phyloP scores from a whole-genome alignment of 2,113 vertebrate genomes.

The Macquaria ambigua region DNA sequence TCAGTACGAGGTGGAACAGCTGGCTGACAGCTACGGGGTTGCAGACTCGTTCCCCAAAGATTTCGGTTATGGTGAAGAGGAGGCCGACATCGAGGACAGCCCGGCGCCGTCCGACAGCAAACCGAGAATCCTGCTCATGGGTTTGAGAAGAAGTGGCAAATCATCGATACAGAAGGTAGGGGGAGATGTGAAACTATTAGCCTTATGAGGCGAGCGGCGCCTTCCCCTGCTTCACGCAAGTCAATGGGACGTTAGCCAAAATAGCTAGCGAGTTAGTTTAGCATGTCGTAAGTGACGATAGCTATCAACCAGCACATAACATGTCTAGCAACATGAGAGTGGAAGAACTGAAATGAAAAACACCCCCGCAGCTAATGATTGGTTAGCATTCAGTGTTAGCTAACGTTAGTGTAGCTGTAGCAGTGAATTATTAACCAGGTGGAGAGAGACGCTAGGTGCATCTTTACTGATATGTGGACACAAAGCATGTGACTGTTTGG shows the following conservation, averaged over 20 bases:
- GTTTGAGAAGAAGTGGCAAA: conserved; percentile 95
- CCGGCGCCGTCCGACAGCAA: conserved; percentile 90
- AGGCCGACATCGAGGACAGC: conserved; percentile 92
- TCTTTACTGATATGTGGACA: conserved; percentile 37
- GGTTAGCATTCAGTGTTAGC: conserved; percentile 3
- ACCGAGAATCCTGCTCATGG: conserved; percentile 96
- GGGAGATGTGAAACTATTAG: conserved; percentile 30
- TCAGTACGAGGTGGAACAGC: conserved; percentile 92
- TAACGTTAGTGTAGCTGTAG: conserved; percentile 9
- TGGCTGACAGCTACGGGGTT: conserved; percentile 91
- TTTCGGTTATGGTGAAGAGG: conserved; percentile 95
- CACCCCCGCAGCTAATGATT: neutral
- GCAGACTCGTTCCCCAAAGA: conserved; percentile 96
- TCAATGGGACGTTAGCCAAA: conserved; percentile 46
- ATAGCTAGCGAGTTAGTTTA: conserved; percentile 58
- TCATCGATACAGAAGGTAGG: conserved; percentile 99
- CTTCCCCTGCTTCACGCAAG: conserved; percentile 27
- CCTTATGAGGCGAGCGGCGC: conserved; percentile 29
- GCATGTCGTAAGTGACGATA: conserved; percentile 38
- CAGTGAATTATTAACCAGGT: conserved; percentile 63
- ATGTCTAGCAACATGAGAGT: neutral
- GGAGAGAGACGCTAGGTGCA: conserved; percentile 40
- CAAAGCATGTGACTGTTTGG: conserved; percentile 65
- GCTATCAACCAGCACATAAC: neutral
- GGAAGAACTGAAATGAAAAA: neutral